Base-by-base conservation (phyloP, 1,140 invertebrate species). In the Microvelia longipes region DNA sequence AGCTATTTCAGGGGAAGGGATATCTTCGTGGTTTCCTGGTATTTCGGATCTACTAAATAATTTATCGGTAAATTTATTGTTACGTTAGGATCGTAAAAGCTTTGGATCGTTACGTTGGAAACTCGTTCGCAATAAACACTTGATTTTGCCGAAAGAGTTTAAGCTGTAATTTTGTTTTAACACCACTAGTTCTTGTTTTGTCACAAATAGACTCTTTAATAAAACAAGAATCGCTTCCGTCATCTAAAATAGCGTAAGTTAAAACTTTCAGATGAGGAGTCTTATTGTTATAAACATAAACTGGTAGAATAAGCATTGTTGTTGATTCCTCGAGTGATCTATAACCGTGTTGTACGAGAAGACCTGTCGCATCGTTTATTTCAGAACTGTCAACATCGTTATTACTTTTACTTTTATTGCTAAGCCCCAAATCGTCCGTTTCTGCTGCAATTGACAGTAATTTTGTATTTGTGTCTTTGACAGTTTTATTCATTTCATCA, bases 21-120 rank as follows among this genome's bases (percentile, higher is more conserved):
- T 28, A 28, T 29, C 66, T 67, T 27, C 66, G 28, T 28, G 29
- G 29, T 97, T 80, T 11, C 35, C 35, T 19, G 35, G 35, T 11
- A 50, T 50, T 19, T 50, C 35, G 5, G 19, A 5, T 50, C 35
- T 50, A 50, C 35, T 50, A 50, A 50, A 50, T 19, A 50, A 50
- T 19, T 50, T 50, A 50, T 19, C 19, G 19, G 35, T 19, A 50
- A 50, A 11, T 50, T 19, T 11, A 50, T 50, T 50, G 5, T 50
- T 50, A 50, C 19, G 19, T 50, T 50, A 50, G 35, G 35, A 50
- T 50, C 35, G 35, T 50, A 50, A 50, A 50, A 50, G 19, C 35
- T 50, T 50, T 50, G 35, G 19, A 50, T 50, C 19, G 19, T 50
- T 50, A 50, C 35, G 19, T 50, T 19, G 5, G 35, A 50, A 11